phyloP scores from a whole-genome alignment of 1,140 invertebrate species.

The Anastrepha ludens region DNA sequence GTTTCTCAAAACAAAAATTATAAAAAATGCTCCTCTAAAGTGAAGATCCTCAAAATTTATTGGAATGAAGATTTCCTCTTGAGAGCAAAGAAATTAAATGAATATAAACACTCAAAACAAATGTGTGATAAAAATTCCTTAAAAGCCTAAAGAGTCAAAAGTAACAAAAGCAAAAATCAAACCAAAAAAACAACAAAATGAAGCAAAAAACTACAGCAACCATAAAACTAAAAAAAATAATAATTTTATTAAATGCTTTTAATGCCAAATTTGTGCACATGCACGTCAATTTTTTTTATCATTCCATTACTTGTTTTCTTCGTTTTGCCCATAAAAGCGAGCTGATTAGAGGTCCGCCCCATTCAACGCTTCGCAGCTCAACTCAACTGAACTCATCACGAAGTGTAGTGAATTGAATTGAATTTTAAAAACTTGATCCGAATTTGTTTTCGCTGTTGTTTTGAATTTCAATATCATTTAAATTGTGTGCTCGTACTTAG shows the following conservation, averaged over 20 bases:
- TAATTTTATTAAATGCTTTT: neutral
- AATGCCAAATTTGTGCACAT: neutral
- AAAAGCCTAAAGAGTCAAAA: too few relatives aligned
- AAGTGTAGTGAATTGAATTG: neutral
- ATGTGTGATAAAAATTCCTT: too few relatives aligned
- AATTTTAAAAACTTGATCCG: constrained; percentile 24
- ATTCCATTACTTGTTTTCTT: neutral
- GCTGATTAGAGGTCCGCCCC: neutral
- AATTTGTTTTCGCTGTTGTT: constrained; percentile 39
- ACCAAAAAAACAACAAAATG: neutral
- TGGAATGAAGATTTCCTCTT: too few relatives aligned
- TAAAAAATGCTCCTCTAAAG: too few relatives aligned
- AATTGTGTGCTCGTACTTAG: neutral
- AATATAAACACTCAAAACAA: too few relatives aligned
- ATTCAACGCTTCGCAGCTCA: neutral
- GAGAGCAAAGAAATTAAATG: too few relatives aligned
- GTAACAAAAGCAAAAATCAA: neutral
- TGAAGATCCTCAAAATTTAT: too few relatives aligned
- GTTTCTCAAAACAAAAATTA: too few relatives aligned
- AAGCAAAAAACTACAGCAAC: neutral
- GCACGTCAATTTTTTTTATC: neutral
- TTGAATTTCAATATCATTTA: constrained; percentile 24
- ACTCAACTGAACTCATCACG: neutral
- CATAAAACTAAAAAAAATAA: neutral
- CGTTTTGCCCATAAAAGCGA: neutral